Evolutionary conservation across 2,113 vertebrate genomes (phyloP).

Genomic region (Calidris pygmaea): DNA sequence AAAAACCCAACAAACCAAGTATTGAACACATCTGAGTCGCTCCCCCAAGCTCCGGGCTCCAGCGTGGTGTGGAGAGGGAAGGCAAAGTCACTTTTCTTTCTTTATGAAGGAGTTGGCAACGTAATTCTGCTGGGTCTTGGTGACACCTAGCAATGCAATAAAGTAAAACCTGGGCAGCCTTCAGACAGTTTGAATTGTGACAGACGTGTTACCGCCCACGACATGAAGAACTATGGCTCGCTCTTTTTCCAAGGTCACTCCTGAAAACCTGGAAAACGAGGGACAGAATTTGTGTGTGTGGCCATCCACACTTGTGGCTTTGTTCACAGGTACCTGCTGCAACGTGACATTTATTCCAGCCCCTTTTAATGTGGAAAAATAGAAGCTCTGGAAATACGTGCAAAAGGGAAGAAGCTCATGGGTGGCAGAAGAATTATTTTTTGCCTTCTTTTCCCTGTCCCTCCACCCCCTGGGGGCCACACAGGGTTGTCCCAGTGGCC

Average conservation of each 20-base stretch:
- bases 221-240: not conserved
- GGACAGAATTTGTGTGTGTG: not conserved
- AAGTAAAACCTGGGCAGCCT: conserved; percentile 15
- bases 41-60: rapidly evolving
- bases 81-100: not conserved
- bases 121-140: conserved; percentile 1
- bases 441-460: not conserved
- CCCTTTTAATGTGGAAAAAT: not conserved
- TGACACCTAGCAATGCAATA: conserved; percentile 22
- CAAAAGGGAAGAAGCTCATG: not conserved
- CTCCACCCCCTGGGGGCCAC: not conserved
- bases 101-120: not conserved
- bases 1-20: too few relatives aligned
- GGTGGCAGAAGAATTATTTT: not conserved
- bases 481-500: rapidly evolving
- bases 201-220: not conserved
- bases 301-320: not conserved
- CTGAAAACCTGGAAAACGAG: not conserved
- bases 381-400: not conserved
- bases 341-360: not conserved
- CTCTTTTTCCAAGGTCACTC: conserved; percentile 35
- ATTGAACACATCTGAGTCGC: rapidly evolving
- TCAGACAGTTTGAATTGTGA: not conserved
- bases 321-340: not conserved
- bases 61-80: rapidly evolving